A percentile compares a stretch with the other conserved stretches of the same genome.
Conservation (phyloP, 1,140 invertebrate species). For the Adelges cooleyi region DNA sequence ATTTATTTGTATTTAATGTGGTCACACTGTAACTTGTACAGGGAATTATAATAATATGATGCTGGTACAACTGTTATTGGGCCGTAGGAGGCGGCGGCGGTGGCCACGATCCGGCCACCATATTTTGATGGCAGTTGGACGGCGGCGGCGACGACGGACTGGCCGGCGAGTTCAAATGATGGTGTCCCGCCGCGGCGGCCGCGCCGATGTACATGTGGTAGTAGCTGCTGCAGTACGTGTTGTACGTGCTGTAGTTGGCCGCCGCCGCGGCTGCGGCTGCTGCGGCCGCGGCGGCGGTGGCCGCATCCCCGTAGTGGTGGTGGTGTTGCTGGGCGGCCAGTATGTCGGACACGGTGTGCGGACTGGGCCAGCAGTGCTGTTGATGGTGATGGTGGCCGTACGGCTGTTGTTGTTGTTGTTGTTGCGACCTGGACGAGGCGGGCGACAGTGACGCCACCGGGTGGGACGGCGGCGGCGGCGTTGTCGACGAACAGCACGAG, state of each 20-base stretch:
- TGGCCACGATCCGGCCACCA: neutral
- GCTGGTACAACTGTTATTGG: too few relatives aligned
- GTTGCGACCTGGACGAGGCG: neutral
- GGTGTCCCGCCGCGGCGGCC: neutral
- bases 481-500: neutral
- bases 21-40: too few relatives aligned
- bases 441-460: constrained; percentile 31
- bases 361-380: constrained; percentile 43
- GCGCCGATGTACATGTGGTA: constrained; percentile 14
- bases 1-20: too few relatives aligned
- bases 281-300: neutral
- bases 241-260: neutral
- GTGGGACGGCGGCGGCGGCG: constrained; percentile 38
- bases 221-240: constrained; percentile 17
- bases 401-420: neutral
- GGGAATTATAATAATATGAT: too few relatives aligned
- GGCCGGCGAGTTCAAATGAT: neutral
- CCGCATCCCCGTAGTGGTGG: neutral
- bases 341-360: constrained; percentile 61
- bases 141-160: neutral
- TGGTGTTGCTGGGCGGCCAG: constrained; percentile 38
- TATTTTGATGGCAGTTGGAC: neutral
- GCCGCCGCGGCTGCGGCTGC: neutral
- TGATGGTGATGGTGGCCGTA: constrained; percentile 44
- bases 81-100: neutral